Base-by-base conservation (phyloP, 1,140 invertebrate genomes). In the Paralvinella palmiformis region DNA sequence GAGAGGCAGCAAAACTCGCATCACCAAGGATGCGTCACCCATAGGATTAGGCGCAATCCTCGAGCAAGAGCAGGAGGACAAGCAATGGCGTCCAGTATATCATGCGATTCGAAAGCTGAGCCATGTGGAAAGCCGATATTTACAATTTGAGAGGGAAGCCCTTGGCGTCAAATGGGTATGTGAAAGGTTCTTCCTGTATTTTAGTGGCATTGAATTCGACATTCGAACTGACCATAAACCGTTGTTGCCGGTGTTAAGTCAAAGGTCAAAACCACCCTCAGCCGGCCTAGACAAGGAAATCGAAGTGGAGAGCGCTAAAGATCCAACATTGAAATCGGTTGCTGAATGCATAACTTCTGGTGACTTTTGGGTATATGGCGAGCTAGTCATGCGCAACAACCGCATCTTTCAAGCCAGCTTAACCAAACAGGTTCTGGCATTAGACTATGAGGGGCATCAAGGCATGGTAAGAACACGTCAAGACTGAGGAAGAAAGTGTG, bases 401-500 rank as follows among this genome's bases (percentile, higher is more conserved):
- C 27, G 27, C 27, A 32, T 57, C 22, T 2, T 56, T n/a, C 27
- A 24, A 36, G 2, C 5, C 24, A 57, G 33, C 7, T 17, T 57
- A 20, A 5, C 27, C 10, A 57, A 27, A 31, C 27, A 20, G 33
- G 55, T 33, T 5, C 33, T 57, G 55, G n/a, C 7, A 6, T 20
- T 57, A 10, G 55, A 24, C 22, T 32, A 57, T 27, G 55, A 57
- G 33, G 33, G 55, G 22, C 55, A 33, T 17, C 4, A 57, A 36
- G 55, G 33, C 31, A 56, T 57, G 55, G 10, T 33, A 57, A 57
- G 33, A 33, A 32, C 55, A 57, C 27, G 7, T 32, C 27, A 32
- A 20, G 27, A 13, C 55, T 33, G 33, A 24, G 33, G 29, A 5
- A 10, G 29, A 57, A 57, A 57, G 29, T 57, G 15, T 80, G 78